Evolutionary conservation across 2,888 invertebrate species (phyloP), one percentile per base, ranked within the genome.

Genomic region (Melanargia galathea): DNA sequence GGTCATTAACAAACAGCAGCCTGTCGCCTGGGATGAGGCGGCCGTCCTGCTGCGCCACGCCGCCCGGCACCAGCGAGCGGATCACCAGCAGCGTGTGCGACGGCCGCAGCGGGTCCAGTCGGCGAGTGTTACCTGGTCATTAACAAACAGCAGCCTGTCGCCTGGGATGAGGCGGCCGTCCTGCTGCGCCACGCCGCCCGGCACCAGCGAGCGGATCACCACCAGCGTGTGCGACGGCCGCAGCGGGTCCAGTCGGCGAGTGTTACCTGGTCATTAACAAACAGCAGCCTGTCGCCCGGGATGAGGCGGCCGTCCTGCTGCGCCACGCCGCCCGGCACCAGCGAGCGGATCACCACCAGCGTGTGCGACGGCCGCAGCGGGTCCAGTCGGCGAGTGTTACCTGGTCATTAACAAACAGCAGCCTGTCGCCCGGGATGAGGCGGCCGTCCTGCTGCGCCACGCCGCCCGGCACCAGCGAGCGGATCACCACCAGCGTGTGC

Each of bases 121-220:
- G n/a, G n/a, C n/a, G n/a, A n/a, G 11, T 0, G 5, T 58, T 33
- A 87, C 95, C 78, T 95, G 97, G 70, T 98, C 97, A 86, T 99
- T 99, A 69, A 99, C 99, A 78, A 97, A 97, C 30, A 97, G 92
- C 73, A 97, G 92, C 58, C 99, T 93, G 91, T 99, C 99, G 2
- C 99, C 99, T 1, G 99, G 99, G 71, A 99, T 98, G 64, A 99
- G 94, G 20, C 98, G 94, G n/a, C 99, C 99, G 86, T 99, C 99
- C 73, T 97, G 93, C 84, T 98, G 98, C 49, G 99, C 99, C 57
- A 99, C 98, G 20, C 99, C 99, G 55, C 99, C 99, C 24, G 99
- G 99, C 66, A 99, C 99, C 75, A 99, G 93, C 73, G 98, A 98
- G 73, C 99, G 95, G 82, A 99, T 98, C 74, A 99, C 35, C 35